These are phyloP conservation scores for Zalophus californianus DNA, from an alignment of 2,797 vertebrate genomes.

Conservation along the genomic window DNA sequence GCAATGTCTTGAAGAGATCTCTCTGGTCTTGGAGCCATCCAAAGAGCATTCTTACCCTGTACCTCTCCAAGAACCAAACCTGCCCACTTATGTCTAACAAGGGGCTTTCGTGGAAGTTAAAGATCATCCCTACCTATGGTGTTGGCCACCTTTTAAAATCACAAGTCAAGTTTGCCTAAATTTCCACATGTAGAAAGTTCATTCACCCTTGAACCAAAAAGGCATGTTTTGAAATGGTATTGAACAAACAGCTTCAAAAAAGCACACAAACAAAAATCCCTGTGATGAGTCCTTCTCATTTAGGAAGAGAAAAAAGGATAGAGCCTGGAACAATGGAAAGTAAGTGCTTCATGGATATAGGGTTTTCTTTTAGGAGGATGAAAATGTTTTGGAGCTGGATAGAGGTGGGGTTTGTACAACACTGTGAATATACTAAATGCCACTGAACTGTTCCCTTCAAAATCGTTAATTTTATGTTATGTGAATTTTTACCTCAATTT, in stretches of 20 bases:
- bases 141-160: background rate
- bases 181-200: background rate
- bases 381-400: background rate
- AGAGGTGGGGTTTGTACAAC: background rate
- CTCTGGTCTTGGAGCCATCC: background rate
- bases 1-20: background rate
- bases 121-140: background rate
- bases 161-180: background rate
- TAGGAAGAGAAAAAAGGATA: background rate
- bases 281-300: background rate
- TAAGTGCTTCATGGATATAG: background rate
- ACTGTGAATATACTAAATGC: background rate
- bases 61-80: background rate
- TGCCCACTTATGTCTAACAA: background rate
- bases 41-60: background rate
- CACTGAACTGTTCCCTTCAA: background rate
- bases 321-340: background rate
- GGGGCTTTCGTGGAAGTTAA: background rate
- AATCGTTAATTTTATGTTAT: background rate
- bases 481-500: background rate
- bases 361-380: background rate
- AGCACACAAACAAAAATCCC: background rate
- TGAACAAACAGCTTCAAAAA: background rate
- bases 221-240: background rate
- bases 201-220: slow-evolving; percentile 36